These are phyloP conservation scores for Nemapogon koenigi DNA, from an alignment of 2,888 invertebrate species.

Conservation along the genomic window DNA sequence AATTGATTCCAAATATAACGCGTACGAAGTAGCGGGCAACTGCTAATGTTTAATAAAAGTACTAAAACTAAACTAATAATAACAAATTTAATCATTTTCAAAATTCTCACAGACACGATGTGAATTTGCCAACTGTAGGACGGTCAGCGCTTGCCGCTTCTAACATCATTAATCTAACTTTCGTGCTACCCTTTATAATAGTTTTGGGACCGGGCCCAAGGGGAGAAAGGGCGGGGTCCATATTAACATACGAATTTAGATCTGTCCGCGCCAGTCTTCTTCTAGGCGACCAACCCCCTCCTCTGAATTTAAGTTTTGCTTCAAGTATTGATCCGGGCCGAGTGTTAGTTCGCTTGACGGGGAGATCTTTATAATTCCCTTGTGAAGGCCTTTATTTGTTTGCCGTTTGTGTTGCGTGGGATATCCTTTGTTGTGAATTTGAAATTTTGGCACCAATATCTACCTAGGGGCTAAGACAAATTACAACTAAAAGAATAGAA, in stretches of 20 bases:
- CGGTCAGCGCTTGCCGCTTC: conserved; percentile 57
- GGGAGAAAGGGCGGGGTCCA: conserved; percentile 22
- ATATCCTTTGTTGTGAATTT: too few relatives aligned
- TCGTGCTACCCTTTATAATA: conserved; percentile 66
- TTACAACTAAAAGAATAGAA: too few relatives aligned
- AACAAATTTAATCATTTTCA: background rate
- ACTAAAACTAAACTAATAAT: too few relatives aligned
- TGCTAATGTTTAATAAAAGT: too few relatives aligned
- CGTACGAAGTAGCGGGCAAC: too few relatives aligned
- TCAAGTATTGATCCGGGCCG: conserved; percentile 50
- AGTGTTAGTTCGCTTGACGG: too few relatives aligned
- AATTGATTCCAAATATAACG: too few relatives aligned
- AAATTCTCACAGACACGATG: background rate
- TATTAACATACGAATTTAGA: conserved; percentile 64
- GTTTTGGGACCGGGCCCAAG: conserved; percentile 40
- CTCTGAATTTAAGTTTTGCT: conserved; percentile 56
- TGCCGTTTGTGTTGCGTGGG: too few relatives aligned
- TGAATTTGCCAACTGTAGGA: conserved; percentile 24
- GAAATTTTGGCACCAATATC: too few relatives aligned
- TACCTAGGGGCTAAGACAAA: too few relatives aligned
- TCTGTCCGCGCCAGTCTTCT: conserved; percentile 49
- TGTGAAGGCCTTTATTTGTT: too few relatives aligned
- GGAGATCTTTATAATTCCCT: too few relatives aligned
- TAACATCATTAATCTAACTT: conserved; percentile 68
- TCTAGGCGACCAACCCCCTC: conserved; percentile 39